These are phyloP conservation scores for Physella acuta DNA, from an alignment of 1,140 invertebrate species.

Conservation along the genomic window DNA sequence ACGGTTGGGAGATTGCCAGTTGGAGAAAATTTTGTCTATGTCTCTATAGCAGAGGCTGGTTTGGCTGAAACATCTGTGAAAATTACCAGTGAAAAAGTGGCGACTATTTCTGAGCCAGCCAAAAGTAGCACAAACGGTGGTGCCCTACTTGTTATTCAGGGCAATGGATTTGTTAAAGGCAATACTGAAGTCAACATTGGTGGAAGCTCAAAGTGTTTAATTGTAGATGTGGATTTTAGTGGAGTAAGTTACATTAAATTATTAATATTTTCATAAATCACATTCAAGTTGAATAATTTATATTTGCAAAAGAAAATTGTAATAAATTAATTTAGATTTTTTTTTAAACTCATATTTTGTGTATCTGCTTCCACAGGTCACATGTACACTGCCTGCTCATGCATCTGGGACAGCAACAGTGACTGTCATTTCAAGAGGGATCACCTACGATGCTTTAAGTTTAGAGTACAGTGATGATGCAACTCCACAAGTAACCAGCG, in stretches of 20 bases:
- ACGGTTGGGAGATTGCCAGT: conserved; percentile 25
- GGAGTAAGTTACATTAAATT: conserved; percentile 1
- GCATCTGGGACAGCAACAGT: conserved; percentile 26
- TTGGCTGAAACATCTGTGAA: conserved; percentile 10
- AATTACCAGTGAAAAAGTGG: conserved; percentile 16
- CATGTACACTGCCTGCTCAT: conserved; percentile 34
- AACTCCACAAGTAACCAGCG: conserved; percentile 36
- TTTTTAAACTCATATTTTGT: too few relatives aligned
- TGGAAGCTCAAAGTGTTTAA: conserved; percentile 12
- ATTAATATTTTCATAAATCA: neutral
- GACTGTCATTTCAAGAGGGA: conserved; percentile 31
- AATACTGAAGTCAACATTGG: conserved; percentile 35
- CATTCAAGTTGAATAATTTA: neutral
- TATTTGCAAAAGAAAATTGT: too few relatives aligned
- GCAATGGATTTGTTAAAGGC: conserved; percentile 34
- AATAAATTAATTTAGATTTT: too few relatives aligned
- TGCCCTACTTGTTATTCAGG: conserved; percentile 29
- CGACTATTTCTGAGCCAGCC: conserved; percentile 25
- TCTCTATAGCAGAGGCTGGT: conserved; percentile 13
- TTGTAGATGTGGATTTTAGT: conserved; percentile 8
- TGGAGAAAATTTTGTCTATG: conserved; percentile 19
- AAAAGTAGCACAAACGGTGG: conserved; percentile 36
- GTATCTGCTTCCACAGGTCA: conserved; percentile 26
- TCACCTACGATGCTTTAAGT: conserved; percentile 21
- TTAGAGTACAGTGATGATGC: conserved; percentile 23